Evolutionary conservation across 2,888 invertebrate species (phyloP).

Genomic region (Andrena bicolor): DNA sequence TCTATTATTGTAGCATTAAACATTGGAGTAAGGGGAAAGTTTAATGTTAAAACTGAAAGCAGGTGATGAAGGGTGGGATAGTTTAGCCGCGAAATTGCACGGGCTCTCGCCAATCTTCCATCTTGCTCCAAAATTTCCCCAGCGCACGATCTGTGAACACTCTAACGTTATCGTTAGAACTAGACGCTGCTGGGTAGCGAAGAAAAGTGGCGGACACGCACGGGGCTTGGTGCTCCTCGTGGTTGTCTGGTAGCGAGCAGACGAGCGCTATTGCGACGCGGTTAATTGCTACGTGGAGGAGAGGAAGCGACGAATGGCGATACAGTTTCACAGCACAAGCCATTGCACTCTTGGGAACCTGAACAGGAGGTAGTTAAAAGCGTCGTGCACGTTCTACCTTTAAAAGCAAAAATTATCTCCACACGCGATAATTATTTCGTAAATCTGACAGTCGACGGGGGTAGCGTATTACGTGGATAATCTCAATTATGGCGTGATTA

Average conservation of each 20-base stretch:
- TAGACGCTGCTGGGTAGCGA: conserved; percentile 50
- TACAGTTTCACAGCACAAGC: conserved; percentile 52
- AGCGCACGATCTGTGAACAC: conserved; percentile 13
- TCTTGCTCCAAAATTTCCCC: too few relatives aligned
- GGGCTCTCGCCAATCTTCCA: too few relatives aligned
- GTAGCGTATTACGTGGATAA: not conserved
- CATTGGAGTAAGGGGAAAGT: too few relatives aligned
- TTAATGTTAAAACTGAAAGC: too few relatives aligned
- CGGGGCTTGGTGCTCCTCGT: conserved; percentile 53
- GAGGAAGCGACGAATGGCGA: conserved; percentile 61
- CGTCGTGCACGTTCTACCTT: not conserved
- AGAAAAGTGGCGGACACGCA: conserved; percentile 68
- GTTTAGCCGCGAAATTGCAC: too few relatives aligned
- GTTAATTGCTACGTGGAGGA: conserved; percentile 70
- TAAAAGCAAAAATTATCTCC: conserved; percentile 38
- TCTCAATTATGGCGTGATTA: not conserved
- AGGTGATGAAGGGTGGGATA: too few relatives aligned
- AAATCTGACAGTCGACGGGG: not conserved
- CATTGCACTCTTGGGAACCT: conserved; percentile 46
- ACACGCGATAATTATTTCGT: conserved; percentile 23
- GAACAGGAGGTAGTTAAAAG: conserved; percentile 45
- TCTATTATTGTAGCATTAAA: too few relatives aligned
- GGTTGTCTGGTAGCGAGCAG: conserved; percentile 53
- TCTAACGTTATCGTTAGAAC: conserved; percentile 52
- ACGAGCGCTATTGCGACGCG: conserved; percentile 65